Base-by-base conservation (phyloP, 2,888 invertebrate genomes). In the Drosophila rubida region DNA sequence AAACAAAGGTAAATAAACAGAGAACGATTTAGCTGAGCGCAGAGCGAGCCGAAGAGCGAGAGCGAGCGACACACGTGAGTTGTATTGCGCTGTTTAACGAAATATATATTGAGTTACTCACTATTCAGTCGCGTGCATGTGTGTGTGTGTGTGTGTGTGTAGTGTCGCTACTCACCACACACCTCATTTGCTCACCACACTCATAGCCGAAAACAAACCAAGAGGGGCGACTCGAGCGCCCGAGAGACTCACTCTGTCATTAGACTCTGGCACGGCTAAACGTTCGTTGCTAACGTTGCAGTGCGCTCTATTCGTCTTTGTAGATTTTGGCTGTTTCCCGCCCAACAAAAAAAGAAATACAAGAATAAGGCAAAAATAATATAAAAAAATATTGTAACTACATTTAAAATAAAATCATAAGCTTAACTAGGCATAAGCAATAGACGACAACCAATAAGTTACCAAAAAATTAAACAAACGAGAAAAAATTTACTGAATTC, bases 321-420 rank as follows among this genome's bases (percentile, higher is more conserved):
- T 86, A 71, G 75, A 75, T 68, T 83, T 87, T 86, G 78, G 50
- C 83, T 88, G 82, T 82, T 82, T 82, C 83, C 83, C 83, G 88
- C 80, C 78, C 80, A 69, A 63, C 51, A 74, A 71, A 61, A 59
- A 66, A 66, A 67, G 9, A 42, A 55, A 41, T 16, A 19, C 14
- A 41, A 54, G 49, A 61, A 63, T 53, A 32, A 54, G 58, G 4
- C 58, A 55, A 67, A 41, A 30, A 19, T 8, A 41, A 64, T 46
- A 50, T 14, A 45, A 30, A 41, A 57, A 57, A 54, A 69, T 37
- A 42, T 11, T 22, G 32, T 23, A 22, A 19, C 58, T 27, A 63
- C 30, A 49, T 57, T 37, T 60, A 39, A 46, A 46, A 41, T 61
- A 46, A 42, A 45, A 53, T 25, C 35, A 48, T 35, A 37, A 50